Conservation (phyloP, 2,888 invertebrate genomes). For the Luperina nickerlii region DNA sequence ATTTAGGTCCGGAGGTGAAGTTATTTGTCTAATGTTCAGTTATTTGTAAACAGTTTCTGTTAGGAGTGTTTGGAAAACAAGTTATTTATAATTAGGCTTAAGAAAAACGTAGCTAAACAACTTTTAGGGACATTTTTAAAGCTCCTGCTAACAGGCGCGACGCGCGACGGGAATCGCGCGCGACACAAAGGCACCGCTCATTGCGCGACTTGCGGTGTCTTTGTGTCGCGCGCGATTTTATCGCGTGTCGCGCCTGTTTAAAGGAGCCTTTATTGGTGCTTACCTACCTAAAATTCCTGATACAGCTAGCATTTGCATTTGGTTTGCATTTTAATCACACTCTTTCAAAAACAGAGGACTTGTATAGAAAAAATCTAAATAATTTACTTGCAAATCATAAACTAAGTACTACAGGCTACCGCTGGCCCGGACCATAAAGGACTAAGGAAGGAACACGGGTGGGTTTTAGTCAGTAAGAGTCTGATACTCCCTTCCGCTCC, state of each 20-base stretch:
- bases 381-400: no score
- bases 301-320: background rate
- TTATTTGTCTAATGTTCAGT: constrained; percentile 10
- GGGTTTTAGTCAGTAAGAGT: no score
- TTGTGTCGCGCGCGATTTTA: no score
- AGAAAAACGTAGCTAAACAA: background rate
- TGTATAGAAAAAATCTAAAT: no score
- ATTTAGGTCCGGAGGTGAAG: constrained; percentile 6
- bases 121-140: background rate
- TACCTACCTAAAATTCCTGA: background rate
- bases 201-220: no score
- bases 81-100: background rate
- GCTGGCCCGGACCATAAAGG: no score
- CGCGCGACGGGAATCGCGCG: no score
- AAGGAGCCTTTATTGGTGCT: background rate
- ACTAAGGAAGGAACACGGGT: no score
- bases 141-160: no score
- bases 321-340: background rate
- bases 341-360: background rate
- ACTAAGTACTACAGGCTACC: background rate
- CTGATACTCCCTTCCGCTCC: no score
- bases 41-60: background rate
- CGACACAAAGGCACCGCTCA: no score
- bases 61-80: background rate
- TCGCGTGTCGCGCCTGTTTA: no score